A percentile compares a stretch with the other conserved stretches of the same genome.
These are phyloP conservation scores for Passer domesticus DNA, from an alignment of 2,113 vertebrate genomes.

Conservation along the genomic window DNA sequence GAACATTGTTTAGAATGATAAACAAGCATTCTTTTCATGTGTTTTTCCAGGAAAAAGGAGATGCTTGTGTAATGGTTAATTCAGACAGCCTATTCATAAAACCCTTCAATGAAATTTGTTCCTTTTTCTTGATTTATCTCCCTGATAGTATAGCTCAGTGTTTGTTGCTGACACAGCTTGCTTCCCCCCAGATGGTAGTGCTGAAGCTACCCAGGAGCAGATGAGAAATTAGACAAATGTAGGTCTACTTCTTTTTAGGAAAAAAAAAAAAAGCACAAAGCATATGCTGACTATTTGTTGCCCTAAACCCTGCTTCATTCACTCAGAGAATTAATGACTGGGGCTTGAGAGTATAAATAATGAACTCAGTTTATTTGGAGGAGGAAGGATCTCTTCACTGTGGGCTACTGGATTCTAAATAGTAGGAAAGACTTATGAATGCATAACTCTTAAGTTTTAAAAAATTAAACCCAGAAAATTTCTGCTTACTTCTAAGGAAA, in stretches of 20 bases:
- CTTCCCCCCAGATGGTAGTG: constrained; percentile 4
- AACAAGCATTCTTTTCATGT: background rate
- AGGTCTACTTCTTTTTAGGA: background rate
- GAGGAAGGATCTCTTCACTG: background rate
- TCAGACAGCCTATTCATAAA: constrained; percentile 16
- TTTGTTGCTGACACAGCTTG: constrained; percentile 15
- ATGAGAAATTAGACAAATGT: background rate
- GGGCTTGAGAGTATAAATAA: background rate
- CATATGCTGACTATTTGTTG: background rate
- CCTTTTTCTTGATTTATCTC: background rate
- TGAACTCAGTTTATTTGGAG: background rate
- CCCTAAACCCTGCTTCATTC: background rate
- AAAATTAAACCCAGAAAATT: background rate
- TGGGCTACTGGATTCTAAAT: background rate
- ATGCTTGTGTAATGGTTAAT: background rate
- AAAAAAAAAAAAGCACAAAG: background rate
- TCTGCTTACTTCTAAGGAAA: background rate
- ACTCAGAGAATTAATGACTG: background rate
- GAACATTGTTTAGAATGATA: background rate
- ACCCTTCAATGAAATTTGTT: background rate
- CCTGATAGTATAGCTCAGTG: background rate
- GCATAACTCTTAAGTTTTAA: background rate
- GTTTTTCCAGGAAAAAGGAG: background rate
- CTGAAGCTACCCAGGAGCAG: background rate
- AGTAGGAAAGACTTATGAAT: background rate